Evolutionary conservation across 2,888 invertebrate species (phyloP).

Genomic region (Mamestra brassicae): DNA sequence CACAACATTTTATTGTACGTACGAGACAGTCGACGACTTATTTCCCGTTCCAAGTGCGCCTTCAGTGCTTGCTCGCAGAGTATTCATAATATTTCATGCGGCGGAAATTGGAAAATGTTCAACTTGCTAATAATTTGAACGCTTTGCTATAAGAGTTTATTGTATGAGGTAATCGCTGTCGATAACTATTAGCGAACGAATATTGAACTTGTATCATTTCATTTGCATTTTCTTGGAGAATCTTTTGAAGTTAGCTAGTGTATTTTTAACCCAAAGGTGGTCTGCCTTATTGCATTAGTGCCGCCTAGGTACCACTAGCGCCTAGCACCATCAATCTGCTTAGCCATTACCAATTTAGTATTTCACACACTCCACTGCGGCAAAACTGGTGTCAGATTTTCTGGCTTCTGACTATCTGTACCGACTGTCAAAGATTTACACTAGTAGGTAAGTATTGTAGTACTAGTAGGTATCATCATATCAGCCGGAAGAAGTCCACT

Average conservation of each 20-base stretch:
- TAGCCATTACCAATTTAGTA: too few species aligned
- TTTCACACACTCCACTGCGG: too few species aligned
- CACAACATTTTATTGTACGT: slow-evolving; percentile 43
- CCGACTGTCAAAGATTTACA: too few species aligned
- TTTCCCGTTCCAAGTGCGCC: slow-evolving; percentile 60
- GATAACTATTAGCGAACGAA: slow-evolving; percentile 26
- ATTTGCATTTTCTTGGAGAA: neutral
- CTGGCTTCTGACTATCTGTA: too few species aligned
- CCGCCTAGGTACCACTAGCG: too few species aligned
- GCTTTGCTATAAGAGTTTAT: slow-evolving; percentile 44
- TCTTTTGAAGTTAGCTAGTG: neutral
- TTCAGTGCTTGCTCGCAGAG: slow-evolving; percentile 47
- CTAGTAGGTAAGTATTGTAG: too few species aligned
- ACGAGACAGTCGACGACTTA: slow-evolving; percentile 55
- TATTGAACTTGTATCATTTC: neutral
- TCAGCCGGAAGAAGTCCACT: too few species aligned
- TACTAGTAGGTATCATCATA: too few species aligned
- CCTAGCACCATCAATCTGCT: too few species aligned
- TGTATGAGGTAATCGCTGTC: slow-evolving; percentile 20
- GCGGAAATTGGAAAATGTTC: slow-evolving; percentile 67
- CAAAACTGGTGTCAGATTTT: too few species aligned
- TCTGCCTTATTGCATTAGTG: neutral
- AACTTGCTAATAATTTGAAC: slow-evolving; percentile 51
- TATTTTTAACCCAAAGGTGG: neutral
- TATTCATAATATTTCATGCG: slow-evolving; percentile 64